Evolutionary conservation across 2,113 vertebrate species (phyloP).

Genomic region (Dipodomys ordii): DNA sequence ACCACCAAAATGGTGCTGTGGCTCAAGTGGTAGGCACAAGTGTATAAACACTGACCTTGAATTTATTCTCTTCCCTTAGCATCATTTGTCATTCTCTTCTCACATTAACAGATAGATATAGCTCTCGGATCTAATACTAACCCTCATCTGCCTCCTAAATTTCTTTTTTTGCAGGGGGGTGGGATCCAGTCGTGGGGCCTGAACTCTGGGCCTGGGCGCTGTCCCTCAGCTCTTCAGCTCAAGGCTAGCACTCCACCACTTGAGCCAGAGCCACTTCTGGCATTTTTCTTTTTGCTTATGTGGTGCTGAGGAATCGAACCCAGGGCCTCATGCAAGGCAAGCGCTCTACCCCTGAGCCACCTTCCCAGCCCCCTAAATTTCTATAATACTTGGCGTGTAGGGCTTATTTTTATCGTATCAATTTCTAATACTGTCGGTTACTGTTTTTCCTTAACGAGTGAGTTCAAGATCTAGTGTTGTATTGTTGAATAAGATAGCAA

Average conservation of each 20-base stretch:
- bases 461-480: not conserved
- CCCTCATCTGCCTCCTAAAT: not conserved
- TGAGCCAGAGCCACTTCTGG: too few species aligned
- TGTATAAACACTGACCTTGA: not conserved
- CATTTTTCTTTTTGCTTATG: too few species aligned
- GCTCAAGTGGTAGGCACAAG: too few species aligned
- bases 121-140: not conserved
- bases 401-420: not conserved
- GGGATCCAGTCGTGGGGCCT: too few species aligned
- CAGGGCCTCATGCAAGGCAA: too few species aligned
- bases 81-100: not conserved
- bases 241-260: too few species aligned
- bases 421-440: not conserved
- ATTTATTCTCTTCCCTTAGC: not conserved
- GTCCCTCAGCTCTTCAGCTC: too few species aligned
- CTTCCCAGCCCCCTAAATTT: not conserved
- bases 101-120: not conserved
- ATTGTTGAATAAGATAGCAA: not conserved
- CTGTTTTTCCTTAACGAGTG: constrained; percentile 18
- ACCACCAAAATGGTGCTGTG: too few species aligned
- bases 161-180: not conserved
- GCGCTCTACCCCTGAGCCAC: too few species aligned
- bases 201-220: too few species aligned
- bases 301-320: too few species aligned
- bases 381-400: not conserved